These are phyloP conservation scores for Cricetomys ansorgei DNA, from an alignment of 2,113 vertebrate genomes.

Conservation along the genomic window DNA sequence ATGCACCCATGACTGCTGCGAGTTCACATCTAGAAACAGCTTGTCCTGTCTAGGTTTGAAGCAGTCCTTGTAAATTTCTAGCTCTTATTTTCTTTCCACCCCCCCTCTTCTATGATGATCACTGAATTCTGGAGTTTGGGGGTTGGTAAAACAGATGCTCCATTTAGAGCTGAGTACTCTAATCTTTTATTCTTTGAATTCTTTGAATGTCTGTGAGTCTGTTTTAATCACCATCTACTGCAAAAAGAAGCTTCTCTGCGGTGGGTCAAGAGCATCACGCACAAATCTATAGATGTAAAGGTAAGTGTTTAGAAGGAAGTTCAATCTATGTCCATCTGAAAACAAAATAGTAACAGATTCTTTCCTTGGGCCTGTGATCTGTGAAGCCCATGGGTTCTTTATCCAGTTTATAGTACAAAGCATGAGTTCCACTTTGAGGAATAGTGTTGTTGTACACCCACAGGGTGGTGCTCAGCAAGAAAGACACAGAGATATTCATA, in stretches of 20 bases:
- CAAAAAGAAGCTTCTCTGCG: neutral
- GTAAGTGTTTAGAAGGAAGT: neutral
- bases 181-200: neutral
- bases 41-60: too few relatives aligned
- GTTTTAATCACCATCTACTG: too few relatives aligned
- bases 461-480: too few relatives aligned
- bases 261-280: neutral
- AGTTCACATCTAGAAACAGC: neutral
- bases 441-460: too few relatives aligned
- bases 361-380: neutral
- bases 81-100: neutral
- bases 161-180: neutral
- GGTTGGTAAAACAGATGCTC: neutral
- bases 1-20: too few relatives aligned
- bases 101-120: neutral
- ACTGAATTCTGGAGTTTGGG: fast-evolving
- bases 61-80: neutral
- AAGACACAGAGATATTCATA: too few relatives aligned
- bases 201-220: too few relatives aligned
- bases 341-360: neutral
- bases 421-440: neutral
- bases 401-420: neutral
- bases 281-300: neutral
- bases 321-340: neutral
- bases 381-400: neutral